Evolutionary conservation across 2,113 vertebrate species (phyloP).

Genomic region (Syrmaticus mikado): DNA sequence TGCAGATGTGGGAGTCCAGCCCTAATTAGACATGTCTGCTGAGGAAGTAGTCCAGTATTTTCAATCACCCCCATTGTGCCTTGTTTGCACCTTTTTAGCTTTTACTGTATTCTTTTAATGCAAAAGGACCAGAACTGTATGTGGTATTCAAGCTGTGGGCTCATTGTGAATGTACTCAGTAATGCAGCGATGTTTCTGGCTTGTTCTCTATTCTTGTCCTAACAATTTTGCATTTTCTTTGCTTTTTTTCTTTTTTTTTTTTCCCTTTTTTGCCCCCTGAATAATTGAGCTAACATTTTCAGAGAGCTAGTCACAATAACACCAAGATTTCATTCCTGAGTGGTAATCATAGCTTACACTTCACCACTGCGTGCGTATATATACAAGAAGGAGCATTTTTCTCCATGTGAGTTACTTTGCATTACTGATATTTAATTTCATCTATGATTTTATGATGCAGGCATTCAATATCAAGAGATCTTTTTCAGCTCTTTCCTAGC

Average conservation of each 20-base stretch:
- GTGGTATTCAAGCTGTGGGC: not conserved
- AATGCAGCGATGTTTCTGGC: not conserved
- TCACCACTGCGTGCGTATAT: not conserved
- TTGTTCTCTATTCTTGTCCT: slow-evolving; percentile 12
- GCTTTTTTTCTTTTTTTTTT: not conserved
- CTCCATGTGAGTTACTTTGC: not conserved
- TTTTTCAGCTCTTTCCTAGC: slow-evolving; percentile 39
- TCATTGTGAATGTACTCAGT: not conserved
- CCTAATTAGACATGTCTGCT: not conserved
- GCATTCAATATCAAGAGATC: slow-evolving; percentile 34
- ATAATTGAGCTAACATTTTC: slow-evolving; percentile 5
- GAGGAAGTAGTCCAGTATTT: not conserved
- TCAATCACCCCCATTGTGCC: not conserved
- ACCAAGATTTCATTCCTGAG: not conserved
- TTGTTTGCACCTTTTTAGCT: not conserved
- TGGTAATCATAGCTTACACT: not conserved
- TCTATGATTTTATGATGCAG: slow-evolving; percentile 18
- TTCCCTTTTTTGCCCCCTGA: not conserved
- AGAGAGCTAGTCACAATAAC: not conserved
- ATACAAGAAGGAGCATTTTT: not conserved
- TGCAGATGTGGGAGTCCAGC: not conserved
- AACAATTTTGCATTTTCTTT: slow-evolving; percentile 1
- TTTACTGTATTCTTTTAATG: not conserved
- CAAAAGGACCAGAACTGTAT: not conserved
- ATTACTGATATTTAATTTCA: slow-evolving; percentile 30